Conservation (phyloP, 2,113 vertebrate species). For the Entelurus aequoreus region DNA sequence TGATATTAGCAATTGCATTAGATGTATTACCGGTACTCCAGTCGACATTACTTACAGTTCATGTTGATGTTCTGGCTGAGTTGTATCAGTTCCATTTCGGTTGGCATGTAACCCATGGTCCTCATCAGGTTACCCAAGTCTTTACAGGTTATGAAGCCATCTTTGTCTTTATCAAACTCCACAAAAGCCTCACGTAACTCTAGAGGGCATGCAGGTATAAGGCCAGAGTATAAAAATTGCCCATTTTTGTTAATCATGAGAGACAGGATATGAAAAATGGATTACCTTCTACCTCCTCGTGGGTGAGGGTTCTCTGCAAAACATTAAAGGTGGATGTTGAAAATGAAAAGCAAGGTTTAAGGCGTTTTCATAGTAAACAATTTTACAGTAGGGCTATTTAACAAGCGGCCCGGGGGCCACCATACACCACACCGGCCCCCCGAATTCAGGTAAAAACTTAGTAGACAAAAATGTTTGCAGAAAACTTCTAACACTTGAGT, state of each 20-base stretch:
- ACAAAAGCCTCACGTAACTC: slow-evolving; percentile 89
- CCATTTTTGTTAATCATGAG: not conserved
- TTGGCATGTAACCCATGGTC: slow-evolving; percentile 99
- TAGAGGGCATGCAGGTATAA: slow-evolving; percentile 39
- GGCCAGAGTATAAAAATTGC: not conserved
- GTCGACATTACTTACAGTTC: slow-evolving; percentile 79
- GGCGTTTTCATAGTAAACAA: too few species aligned
- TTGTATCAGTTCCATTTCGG: slow-evolving; percentile 96
- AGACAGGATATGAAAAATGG: not conserved
- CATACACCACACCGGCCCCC: too few species aligned
- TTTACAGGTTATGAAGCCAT: slow-evolving; percentile 91
- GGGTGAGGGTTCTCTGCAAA: slow-evolving; percentile 61
- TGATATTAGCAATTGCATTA: too few species aligned
- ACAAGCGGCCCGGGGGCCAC: too few species aligned
- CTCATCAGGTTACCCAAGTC: slow-evolving; percentile 96
- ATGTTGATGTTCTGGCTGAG: slow-evolving; percentile 97
- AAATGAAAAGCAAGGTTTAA: too few species aligned
- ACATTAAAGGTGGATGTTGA: slow-evolving; percentile 8
- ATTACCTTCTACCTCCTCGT: slow-evolving; percentile 70
- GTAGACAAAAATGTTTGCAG: too few species aligned
- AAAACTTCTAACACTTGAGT: too few species aligned
- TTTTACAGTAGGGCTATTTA: too few species aligned
- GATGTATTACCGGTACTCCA: too few species aligned
- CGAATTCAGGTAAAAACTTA: too few species aligned
- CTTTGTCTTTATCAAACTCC: slow-evolving; percentile 94